phyloP scores from a whole-genome alignment of 2,888 invertebrate genomes.

The Timema podura region DNA sequence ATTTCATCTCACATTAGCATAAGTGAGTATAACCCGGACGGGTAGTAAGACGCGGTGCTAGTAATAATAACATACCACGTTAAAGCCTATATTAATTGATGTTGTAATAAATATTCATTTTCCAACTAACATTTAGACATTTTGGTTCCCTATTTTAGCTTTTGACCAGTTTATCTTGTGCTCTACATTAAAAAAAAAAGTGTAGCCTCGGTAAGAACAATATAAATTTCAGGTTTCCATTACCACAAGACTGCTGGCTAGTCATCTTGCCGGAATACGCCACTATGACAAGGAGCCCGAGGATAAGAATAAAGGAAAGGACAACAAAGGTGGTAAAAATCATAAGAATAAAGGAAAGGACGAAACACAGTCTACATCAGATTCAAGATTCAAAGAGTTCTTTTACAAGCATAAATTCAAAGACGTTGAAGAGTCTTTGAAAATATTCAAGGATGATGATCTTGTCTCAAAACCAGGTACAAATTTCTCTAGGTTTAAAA shows the following conservation, averaged over 20 bases:
- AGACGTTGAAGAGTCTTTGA: conserved; percentile 44
- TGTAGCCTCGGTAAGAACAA: too few species aligned
- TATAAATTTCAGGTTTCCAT: conserved; percentile 42
- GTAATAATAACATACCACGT: too few species aligned
- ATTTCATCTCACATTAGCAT: too few species aligned
- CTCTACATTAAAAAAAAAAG: too few species aligned
- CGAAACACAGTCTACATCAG: conserved; percentile 10
- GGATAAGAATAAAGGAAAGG: conserved; percentile 6
- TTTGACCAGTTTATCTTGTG: too few species aligned
- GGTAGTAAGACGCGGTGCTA: too few species aligned
- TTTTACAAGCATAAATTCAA: conserved; percentile 44
- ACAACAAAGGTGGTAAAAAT: not conserved
- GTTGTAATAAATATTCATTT: too few species aligned
- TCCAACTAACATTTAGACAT: too few species aligned
- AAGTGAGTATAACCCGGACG: too few species aligned
- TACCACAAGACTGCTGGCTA: conserved; percentile 50
- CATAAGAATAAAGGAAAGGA: not conserved
- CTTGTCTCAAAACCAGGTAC: conserved; percentile 50
- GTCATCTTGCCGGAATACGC: conserved; percentile 52
- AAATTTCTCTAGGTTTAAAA: not conserved
- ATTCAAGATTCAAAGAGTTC: conserved; percentile 42
- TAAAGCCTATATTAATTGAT: too few species aligned
- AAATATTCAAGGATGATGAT: conserved; percentile 53
- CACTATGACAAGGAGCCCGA: conserved; percentile 46
- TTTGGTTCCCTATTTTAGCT: too few species aligned